phyloP scores from a whole-genome alignment of 2,113 vertebrate species.

The Psammodynastes pulverulentus region DNA sequence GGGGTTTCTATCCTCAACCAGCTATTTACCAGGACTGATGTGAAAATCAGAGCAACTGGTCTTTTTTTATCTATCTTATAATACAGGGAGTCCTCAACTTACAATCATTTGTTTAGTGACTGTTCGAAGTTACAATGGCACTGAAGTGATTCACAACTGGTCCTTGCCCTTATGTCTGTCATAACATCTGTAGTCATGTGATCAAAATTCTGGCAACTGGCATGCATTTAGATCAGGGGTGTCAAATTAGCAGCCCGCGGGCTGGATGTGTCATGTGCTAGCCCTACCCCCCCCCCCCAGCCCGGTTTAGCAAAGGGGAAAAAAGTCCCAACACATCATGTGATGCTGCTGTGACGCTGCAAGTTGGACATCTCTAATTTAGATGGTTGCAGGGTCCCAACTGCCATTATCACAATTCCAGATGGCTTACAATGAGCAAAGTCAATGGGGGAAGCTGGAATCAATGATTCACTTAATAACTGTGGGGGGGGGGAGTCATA shows the following conservation, averaged over 20 bases:
- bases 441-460: background rate
- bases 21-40: background rate
- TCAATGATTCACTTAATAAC: background rate
- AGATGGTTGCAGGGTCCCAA: background rate
- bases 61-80: background rate
- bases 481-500: background rate
- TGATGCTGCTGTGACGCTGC: too few relatives aligned
- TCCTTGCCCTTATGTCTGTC: background rate
- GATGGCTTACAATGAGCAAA: background rate
- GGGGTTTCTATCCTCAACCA: background rate
- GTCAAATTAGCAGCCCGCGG: too few relatives aligned
- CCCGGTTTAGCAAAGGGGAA: too few relatives aligned
- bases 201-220: background rate
- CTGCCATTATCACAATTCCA: background rate
- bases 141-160: background rate
- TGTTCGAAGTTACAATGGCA: background rate
- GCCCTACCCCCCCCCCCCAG: too few relatives aligned
- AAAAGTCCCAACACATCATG: too few relatives aligned
- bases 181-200: background rate
- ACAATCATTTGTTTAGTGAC: background rate
- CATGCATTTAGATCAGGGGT: background rate
- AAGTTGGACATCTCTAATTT: background rate
- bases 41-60: background rate
- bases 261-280: too few relatives aligned
- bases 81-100: background rate